Evolutionary conservation across 2,113 vertebrate genomes (phyloP).

Genomic region (Oncorhynchus keta): DNA sequence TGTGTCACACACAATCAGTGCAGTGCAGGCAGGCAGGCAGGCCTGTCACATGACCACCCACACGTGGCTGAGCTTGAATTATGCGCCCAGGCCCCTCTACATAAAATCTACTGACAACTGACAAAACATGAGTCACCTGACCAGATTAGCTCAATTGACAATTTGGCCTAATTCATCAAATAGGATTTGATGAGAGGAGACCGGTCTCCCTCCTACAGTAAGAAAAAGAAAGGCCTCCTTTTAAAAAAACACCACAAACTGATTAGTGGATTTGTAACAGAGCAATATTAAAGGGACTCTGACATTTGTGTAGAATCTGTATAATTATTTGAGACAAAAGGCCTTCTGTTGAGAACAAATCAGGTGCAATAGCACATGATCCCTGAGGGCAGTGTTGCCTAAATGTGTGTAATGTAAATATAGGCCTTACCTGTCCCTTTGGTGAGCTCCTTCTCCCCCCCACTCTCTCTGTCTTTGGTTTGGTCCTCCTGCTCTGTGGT

Average conservation of each 20-base stretch:
- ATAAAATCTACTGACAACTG: conserved; percentile 44
- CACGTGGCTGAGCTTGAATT: conserved; percentile 48
- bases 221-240: conserved; percentile 19
- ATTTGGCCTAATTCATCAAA: conserved; percentile 42
- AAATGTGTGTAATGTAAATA: conserved; percentile 61
- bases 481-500: conserved; percentile 90
- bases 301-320: conserved; percentile 45
- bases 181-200: conserved; percentile 44
- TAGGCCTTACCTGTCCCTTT: conserved; percentile 89
- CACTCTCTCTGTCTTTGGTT: conserved; percentile 90
- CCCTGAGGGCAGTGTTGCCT: conserved; percentile 31
- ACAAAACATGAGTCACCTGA: conserved; percentile 60
- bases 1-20: conserved; percentile 19
- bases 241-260: conserved; percentile 25
- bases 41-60: conserved; percentile 45
- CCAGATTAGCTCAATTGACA: conserved; percentile 49
- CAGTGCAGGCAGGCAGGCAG: conserved; percentile 36
- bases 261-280: conserved; percentile 39
- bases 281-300: conserved; percentile 36
- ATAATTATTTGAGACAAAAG: conserved; percentile 49
- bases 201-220: conserved; percentile 5
- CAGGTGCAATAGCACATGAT: conserved; percentile 33
- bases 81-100: conserved; percentile 45
- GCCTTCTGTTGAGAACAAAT: conserved; percentile 35
- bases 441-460: conserved; percentile 89